Conservation (phyloP, 2,113 vertebrate species). For the Silurus meridionalis region DNA sequence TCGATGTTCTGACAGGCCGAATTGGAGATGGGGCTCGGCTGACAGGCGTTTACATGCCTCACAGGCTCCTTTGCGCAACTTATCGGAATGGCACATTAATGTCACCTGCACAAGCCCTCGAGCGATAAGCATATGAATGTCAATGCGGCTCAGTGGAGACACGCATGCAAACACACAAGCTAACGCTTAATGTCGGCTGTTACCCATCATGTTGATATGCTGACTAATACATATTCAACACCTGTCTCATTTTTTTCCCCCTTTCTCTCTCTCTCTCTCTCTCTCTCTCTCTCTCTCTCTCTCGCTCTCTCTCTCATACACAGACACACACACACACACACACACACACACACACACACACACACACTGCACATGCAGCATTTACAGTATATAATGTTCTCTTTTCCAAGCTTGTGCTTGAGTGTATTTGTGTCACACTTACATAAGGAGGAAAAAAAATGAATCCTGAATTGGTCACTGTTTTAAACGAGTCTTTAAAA, state of each 20-base stretch:
- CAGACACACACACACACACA: background rate
- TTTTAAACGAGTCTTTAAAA: background rate
- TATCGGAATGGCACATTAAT: conserved; percentile 48
- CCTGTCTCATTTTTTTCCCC: background rate
- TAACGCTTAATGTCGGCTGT: conserved; percentile 40
- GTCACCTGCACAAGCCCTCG: conserved; percentile 46
- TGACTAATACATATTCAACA: conserved; percentile 47
- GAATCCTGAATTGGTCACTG: background rate
- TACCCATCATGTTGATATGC: conserved; percentile 39
- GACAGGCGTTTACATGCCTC: conserved; percentile 64
- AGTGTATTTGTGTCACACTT: background rate
- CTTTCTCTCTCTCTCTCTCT: background rate
- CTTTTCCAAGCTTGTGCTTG: background rate
- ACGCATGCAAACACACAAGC: conserved; percentile 24
- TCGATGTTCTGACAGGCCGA: conserved; percentile 50
- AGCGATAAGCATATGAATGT: conserved; percentile 59
- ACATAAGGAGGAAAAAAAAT: background rate
- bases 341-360: background rate
- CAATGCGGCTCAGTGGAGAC: conserved; percentile 46
- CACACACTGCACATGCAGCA: background rate
- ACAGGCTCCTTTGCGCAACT: conserved; percentile 38
- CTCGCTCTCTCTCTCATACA: background rate
- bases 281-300: background rate
- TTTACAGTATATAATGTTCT: conserved; percentile 17
- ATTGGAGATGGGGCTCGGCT: conserved; percentile 45